Conservation (phyloP, 2,888 invertebrate genomes). For the Erebia aethiops region DNA sequence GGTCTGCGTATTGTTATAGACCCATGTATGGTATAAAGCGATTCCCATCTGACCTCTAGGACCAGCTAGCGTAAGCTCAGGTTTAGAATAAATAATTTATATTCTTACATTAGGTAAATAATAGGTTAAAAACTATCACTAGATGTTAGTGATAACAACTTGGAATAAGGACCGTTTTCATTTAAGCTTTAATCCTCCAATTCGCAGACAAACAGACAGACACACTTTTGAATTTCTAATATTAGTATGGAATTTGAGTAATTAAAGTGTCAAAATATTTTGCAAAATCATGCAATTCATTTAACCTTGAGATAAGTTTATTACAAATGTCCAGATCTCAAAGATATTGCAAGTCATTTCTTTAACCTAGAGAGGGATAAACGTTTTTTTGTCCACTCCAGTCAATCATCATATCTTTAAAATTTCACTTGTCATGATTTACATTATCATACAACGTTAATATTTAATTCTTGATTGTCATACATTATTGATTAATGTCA, state of each 20-base stretch:
- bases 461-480: not conserved
- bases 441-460: not conserved
- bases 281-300: not conserved
- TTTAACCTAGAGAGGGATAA: not conserved
- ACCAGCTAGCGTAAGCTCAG: not conserved
- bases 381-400: not conserved
- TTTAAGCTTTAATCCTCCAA: not conserved
- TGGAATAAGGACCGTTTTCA: too few species aligned
- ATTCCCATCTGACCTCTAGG: not conserved
- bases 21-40: not conserved
- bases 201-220: not conserved
- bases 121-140: not conserved
- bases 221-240: too few species aligned
- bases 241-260: too few species aligned
- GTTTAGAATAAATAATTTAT: not conserved
- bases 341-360: not conserved
- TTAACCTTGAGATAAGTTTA: slow-evolving; percentile 3
- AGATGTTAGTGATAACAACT: not conserved
- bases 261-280: not conserved
- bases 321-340: not conserved
- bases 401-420: not conserved
- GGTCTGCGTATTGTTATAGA: not conserved
- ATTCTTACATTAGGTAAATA: not conserved
- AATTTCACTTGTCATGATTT: not conserved
- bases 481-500: not conserved